Conservation (phyloP, 2,888 invertebrate species). For the Mesorhabditis sp. region DNA sequence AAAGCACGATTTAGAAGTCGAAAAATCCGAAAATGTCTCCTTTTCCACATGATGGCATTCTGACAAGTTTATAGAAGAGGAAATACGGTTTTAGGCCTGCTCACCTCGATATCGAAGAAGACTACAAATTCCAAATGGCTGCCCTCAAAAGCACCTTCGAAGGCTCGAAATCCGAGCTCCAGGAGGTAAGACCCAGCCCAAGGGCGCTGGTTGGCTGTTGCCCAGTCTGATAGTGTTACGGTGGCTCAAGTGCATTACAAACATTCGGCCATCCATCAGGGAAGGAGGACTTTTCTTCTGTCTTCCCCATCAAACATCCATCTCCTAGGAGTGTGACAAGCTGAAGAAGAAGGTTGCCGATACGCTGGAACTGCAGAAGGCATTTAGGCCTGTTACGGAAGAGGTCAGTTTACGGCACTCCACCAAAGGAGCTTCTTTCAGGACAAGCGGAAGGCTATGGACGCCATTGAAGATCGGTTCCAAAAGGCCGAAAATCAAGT, state of each 20-base stretch:
- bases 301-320: too few relatives aligned
- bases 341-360: not conserved
- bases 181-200: not conserved
- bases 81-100: not conserved
- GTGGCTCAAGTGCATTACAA: too few relatives aligned
- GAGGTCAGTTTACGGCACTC: not conserved
- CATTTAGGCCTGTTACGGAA: not conserved
- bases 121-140: not conserved
- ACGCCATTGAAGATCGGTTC: not conserved
- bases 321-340: not conserved
- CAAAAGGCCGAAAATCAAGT: conserved; percentile 4
- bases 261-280: too few relatives aligned
- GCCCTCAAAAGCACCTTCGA: not conserved
- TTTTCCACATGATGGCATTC: too few relatives aligned
- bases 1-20: too few relatives aligned
- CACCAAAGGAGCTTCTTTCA: not conserved
- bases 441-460: not conserved
- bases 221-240: too few relatives aligned
- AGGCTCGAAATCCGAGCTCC: not conserved
- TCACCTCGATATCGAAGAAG: conserved; percentile 4
- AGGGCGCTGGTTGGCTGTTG: too few relatives aligned
- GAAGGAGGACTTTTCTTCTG: too few relatives aligned
- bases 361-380: not conserved
- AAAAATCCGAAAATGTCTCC: too few relatives aligned
- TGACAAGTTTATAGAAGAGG: too few relatives aligned